Percentiles rank a stretch among this genome's conserved stretches.
Conservation (phyloP, 2,113 vertebrate species). For the Crotalus horridus region DNA sequence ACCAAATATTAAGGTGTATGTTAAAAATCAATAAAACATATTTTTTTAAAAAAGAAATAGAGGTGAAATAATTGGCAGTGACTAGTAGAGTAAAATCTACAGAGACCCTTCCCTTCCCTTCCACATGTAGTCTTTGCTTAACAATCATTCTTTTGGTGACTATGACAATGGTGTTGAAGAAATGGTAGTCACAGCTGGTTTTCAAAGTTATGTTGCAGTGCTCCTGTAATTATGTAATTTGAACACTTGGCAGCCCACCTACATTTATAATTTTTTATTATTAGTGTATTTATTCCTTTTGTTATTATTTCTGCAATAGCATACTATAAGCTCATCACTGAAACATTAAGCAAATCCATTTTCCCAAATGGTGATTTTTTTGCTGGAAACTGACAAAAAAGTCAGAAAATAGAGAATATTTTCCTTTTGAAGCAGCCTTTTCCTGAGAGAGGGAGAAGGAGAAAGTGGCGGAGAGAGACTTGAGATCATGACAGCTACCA, state of each 20-base stretch:
- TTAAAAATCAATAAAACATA: too few species aligned
- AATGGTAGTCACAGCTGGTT: neutral
- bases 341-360: neutral
- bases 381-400: neutral
- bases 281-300: neutral
- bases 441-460: neutral
- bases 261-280: neutral
- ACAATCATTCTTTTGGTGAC: neutral
- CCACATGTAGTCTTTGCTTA: neutral
- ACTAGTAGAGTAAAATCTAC: neutral
- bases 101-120: neutral
- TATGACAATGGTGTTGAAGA: neutral
- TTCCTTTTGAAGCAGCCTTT: neutral
- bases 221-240: neutral
- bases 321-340: neutral
- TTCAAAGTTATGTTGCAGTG: neutral
- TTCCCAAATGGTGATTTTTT: neutral
- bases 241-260: neutral
- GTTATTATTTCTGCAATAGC: neutral
- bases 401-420: neutral
- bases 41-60: neutral
- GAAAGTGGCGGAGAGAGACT: neutral
- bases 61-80: neutral
- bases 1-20: too few species aligned
- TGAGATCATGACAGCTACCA: neutral